Evolutionary conservation across 2,797 vertebrate genomes (phyloP), one percentile per base, ranked within the genome.

Genomic region (Spinus pinus): DNA sequence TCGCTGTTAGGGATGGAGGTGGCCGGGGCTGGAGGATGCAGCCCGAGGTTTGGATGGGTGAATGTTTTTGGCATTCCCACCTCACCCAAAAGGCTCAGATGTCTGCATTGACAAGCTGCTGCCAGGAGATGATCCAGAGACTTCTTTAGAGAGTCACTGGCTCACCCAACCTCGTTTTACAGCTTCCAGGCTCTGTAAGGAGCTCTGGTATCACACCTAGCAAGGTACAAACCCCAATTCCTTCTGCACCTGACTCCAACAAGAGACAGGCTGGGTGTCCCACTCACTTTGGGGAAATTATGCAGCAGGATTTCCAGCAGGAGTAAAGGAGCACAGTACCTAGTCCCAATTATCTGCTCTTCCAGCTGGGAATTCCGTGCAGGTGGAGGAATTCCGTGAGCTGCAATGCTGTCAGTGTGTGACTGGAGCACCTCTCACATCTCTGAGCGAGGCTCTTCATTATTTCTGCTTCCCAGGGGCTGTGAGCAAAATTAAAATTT

Each of bases 401-500:
- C 61, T 1, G 17, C 30, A 44, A 12, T 11, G 35, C 50, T 93
- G 70, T 69, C 70, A 69, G 62, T 33, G 28, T 88, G 82, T 56
- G 75, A 65, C 65, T 66, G 14, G 53, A 10, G 31, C 58, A 86
- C 58, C 58, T 88, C 90, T 88, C 13, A 71, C 56, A 85, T 80
- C 85, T 90, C 80, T 35, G 58, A 75, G 75, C 24, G 56, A 95
- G 88, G 37, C 50, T 91, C 9, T 93, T 94, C 58, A 90, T 94
- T 96, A 86, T 65, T 81, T 94, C 67, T 62, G 6, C 85, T 88
- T 94, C 94, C 93, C 86, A 93, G 73, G 73, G 73, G 41, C 73
- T 66, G 66, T 35, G 90, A 84, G 47, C 62, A 82, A 92, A 96
- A 95, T 96, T 91, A 91, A 91, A 92, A 88, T 91, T 91, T 94